Conservation (phyloP, 1,140 invertebrate genomes). For the Drosophila equinoxialis region DNA sequence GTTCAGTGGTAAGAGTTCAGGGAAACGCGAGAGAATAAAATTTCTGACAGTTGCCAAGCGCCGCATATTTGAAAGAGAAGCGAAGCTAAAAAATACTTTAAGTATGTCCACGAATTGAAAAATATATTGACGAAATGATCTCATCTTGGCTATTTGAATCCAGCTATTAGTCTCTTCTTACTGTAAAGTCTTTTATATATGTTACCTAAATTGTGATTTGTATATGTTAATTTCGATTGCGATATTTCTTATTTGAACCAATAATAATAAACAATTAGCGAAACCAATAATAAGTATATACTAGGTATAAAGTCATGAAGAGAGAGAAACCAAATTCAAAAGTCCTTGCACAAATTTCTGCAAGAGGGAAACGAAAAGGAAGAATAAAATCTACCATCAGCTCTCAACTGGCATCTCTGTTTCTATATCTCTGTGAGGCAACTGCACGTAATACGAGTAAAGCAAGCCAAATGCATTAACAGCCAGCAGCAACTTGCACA, state of each 20-base stretch:
- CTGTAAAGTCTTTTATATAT: too few relatives aligned
- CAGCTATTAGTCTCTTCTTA: too few relatives aligned
- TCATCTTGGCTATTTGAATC: too few relatives aligned
- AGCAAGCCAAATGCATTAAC: constrained; percentile 79
- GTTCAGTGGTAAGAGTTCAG: constrained; percentile 39
- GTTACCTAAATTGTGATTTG: too few relatives aligned
- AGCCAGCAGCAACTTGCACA: constrained; percentile 47
- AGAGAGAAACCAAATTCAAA: not conserved
- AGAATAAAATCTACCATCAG: constrained; percentile 38
- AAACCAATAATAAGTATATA: constrained; percentile 6
- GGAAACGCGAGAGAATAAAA: constrained; percentile 48
- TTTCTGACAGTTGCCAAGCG: constrained; percentile 71
- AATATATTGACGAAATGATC: too few relatives aligned
- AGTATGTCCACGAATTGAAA: too few relatives aligned
- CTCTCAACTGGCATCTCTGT: constrained; percentile 19
- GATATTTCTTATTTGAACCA: too few relatives aligned
- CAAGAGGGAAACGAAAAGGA: constrained; percentile 15
- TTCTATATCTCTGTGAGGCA: constrained; percentile 50
- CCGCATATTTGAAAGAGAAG: constrained; percentile 71
- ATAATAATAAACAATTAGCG: not conserved
- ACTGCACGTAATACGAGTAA: constrained; percentile 79
- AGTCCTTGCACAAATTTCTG: not conserved
- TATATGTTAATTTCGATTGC: too few relatives aligned
- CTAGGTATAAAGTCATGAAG: not conserved
- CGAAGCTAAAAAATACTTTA: constrained; percentile 32